Conservation (phyloP, 2,113 vertebrate genomes). For the Dromiciops gliroides region DNA sequence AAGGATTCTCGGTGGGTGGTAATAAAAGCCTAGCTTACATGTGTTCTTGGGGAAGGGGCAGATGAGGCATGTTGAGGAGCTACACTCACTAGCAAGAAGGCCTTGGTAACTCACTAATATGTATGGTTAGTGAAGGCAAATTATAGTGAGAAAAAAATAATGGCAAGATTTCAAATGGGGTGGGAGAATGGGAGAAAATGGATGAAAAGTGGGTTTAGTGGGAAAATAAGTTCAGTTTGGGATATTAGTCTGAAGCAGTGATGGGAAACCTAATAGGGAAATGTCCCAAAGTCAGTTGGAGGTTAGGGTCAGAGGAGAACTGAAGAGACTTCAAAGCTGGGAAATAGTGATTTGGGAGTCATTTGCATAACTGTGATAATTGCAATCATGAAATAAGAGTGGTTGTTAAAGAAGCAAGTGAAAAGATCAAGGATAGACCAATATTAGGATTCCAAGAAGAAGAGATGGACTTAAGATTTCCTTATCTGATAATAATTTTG, state of each 20-base stretch:
- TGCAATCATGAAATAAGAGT: background rate
- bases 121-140: background rate
- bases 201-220: background rate
- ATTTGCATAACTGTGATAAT: background rate
- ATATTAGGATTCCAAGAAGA: background rate
- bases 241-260: background rate
- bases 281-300: background rate
- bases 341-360: background rate
- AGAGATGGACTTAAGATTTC: background rate
- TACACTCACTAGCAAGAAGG: background rate
- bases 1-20: background rate
- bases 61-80: background rate
- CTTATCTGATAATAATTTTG: background rate
- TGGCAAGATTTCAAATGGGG: background rate
- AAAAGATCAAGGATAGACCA: background rate
- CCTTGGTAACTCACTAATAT: background rate
- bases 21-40: background rate
- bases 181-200: background rate
- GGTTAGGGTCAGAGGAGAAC: background rate
- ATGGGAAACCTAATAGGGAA: background rate
- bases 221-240: background rate
- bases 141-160: background rate
- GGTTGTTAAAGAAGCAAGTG: background rate
- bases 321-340: background rate
- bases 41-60: background rate